Percentiles rank a stretch among this genome's conserved stretches.
Conservation (phyloP, 2,797 vertebrate species). For the Xiphorhynchus erythropygius region DNA sequence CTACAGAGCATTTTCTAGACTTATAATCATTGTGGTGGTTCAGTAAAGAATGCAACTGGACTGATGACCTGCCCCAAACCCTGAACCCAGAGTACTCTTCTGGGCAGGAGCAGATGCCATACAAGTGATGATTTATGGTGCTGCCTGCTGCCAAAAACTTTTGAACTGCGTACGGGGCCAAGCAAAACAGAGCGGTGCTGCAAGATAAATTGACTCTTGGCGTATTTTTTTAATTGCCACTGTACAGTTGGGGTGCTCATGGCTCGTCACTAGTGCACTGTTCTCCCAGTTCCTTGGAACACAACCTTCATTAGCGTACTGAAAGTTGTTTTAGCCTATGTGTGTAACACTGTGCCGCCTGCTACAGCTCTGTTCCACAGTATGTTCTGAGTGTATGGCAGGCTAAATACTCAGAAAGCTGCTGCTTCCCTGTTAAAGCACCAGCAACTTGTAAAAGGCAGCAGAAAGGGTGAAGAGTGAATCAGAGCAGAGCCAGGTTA, state of each 20-base stretch:
- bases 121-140: not conserved
- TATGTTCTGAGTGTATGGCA: not conserved
- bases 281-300: constrained; percentile 5
- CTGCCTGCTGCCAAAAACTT: constrained; percentile 35
- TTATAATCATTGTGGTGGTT: not conserved
- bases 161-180: constrained; percentile 2
- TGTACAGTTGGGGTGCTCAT: not conserved
- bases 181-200: not conserved
- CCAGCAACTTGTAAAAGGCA: not conserved
- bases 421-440: not conserved
- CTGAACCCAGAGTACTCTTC: not conserved
- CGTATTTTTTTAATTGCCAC: not conserved
- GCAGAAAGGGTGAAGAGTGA: not conserved
- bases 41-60: not conserved
- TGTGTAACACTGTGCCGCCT: not conserved
- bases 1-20: not conserved
- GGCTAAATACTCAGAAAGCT: not conserved
- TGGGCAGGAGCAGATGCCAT: constrained; percentile 1
- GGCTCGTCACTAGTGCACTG: not conserved
- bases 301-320: not conserved
- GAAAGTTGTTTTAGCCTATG: not conserved
- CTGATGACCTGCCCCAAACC: not conserved
- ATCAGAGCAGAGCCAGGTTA: not conserved
- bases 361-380: not conserved
- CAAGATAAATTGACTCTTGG: constrained; percentile 23